Conservation (phyloP, 2,113 vertebrate species). For the Entelurus aequoreus region DNA sequence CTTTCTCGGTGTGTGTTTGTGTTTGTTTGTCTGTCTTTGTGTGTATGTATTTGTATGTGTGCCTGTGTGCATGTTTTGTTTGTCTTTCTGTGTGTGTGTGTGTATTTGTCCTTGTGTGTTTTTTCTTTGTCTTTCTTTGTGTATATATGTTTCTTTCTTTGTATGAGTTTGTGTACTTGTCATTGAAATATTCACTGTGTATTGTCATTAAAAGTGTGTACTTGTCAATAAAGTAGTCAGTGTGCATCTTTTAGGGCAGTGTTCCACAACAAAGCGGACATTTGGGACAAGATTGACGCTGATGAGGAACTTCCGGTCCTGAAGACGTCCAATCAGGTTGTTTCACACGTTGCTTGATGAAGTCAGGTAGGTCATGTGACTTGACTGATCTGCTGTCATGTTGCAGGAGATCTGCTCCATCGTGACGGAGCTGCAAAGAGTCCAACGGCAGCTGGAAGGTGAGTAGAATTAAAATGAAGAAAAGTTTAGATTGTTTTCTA, state of each 20-base stretch:
- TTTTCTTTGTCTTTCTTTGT: not conserved
- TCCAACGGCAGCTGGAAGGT: conserved; percentile 96
- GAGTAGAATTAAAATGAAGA: not conserved
- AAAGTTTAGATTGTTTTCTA: no score
- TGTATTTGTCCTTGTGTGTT: not conserved
- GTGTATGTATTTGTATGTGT: no score
- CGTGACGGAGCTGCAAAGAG: conserved; percentile 85
- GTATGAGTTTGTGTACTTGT: no score
- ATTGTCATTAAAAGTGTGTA: not conserved
- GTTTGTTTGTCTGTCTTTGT: no score
- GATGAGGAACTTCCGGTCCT: conserved; percentile 92
- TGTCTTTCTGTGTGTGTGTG: no score
- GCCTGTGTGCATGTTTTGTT: no score
- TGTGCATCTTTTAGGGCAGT: conserved; percentile 73
- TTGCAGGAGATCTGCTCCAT: conserved; percentile 90
- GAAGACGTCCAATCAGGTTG: conserved; percentile 94
- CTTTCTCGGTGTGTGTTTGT: no score
- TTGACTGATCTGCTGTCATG: not conserved
- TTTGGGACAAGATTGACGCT: conserved; percentile 89
- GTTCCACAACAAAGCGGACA: conserved; percentile 84
- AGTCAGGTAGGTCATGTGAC: not conserved
- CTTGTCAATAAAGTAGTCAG: not conserved
- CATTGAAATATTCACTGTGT: not conserved
- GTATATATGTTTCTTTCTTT: no score
- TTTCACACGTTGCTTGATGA: conserved; percentile 10